A percentile compares a stretch with the other conserved stretches of the same genome.
These are phyloP conservation scores for Sebastes jordani DNA, from an alignment of 2,797 vertebrate species.

Conservation along the genomic window DNA sequence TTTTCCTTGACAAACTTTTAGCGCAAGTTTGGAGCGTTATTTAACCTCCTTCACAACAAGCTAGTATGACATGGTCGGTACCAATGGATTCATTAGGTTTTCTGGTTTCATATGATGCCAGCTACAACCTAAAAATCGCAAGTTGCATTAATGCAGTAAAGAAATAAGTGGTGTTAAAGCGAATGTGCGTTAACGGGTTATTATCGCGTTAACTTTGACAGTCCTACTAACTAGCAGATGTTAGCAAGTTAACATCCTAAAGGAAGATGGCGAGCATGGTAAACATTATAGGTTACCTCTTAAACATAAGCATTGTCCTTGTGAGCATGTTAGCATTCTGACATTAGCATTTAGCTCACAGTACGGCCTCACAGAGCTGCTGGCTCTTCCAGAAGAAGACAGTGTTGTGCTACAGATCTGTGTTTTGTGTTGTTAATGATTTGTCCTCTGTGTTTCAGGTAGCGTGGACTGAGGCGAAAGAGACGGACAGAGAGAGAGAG, in stretches of 20 bases:
- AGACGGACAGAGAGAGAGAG: not conserved
- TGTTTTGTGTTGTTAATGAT: not conserved
- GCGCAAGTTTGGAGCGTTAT: too few relatives aligned
- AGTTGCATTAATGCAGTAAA: too few relatives aligned
- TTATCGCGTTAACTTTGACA: accelerated
- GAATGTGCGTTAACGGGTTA: too few relatives aligned
- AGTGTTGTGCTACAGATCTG: not conserved
- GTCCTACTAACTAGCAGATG: not conserved
- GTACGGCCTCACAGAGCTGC: not conserved
- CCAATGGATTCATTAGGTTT: too few relatives aligned
- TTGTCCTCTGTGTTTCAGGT: constrained; percentile 18
- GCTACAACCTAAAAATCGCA: too few relatives aligned
- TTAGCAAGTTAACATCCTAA: not conserved
- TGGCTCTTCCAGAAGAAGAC: not conserved
- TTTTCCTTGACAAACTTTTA: too few relatives aligned
- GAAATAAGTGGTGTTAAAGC: too few relatives aligned
- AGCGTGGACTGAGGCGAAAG: not conserved
- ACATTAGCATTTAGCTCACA: not conserved
- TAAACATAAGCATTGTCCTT: not conserved
- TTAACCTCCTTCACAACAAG: too few relatives aligned
- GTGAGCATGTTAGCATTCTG: not conserved
- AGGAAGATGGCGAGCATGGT: not conserved
- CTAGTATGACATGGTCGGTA: too few relatives aligned
- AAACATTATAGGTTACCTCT: too few relatives aligned
- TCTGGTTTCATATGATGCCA: too few relatives aligned